Conservation (phyloP, 2,888 invertebrate genomes). For the Lypha dubia region DNA sequence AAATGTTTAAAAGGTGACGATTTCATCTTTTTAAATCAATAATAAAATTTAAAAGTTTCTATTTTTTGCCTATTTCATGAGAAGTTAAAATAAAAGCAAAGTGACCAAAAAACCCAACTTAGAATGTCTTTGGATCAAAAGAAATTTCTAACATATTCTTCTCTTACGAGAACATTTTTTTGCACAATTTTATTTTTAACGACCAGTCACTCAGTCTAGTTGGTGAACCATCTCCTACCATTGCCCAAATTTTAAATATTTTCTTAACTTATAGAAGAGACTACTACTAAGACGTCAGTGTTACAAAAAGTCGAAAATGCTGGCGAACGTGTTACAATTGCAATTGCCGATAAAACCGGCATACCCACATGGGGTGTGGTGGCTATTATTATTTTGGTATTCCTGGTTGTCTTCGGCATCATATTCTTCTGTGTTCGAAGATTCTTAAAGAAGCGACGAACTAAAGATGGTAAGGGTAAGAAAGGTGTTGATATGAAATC, state of each 20-base stretch:
- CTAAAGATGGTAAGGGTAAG: conserved; percentile 97
- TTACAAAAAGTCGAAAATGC: conserved; percentile 80
- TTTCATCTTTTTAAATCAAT: too few relatives aligned
- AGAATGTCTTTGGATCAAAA: too few relatives aligned
- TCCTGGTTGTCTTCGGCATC: conserved; percentile 91
- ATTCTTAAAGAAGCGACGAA: conserved; percentile 95
- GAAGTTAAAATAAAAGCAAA: too few relatives aligned
- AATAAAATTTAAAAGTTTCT: too few relatives aligned
- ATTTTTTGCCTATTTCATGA: too few relatives aligned
- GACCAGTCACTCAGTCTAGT: too few relatives aligned
- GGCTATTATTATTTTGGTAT: conserved; percentile 92
- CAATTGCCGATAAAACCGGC: conserved; percentile 88
- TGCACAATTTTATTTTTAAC: too few relatives aligned
- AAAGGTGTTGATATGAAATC: conserved; percentile 98
- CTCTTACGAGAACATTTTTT: too few relatives aligned
- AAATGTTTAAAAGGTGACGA: too few relatives aligned
- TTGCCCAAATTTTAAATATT: neutral
- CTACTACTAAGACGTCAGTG: conserved; percentile 79
- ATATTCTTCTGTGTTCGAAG: conserved; percentile 96
- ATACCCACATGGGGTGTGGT: conserved; percentile 93
- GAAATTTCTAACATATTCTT: too few relatives aligned
- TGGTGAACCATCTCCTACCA: too few relatives aligned
- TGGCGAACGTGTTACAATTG: conserved; percentile 85
- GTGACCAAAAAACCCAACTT: too few relatives aligned
- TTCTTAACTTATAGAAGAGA: conserved; percentile 73